Evolutionary conservation across 2,113 vertebrate species (phyloP).

Genomic region (Coreoperca whiteheadi): DNA sequence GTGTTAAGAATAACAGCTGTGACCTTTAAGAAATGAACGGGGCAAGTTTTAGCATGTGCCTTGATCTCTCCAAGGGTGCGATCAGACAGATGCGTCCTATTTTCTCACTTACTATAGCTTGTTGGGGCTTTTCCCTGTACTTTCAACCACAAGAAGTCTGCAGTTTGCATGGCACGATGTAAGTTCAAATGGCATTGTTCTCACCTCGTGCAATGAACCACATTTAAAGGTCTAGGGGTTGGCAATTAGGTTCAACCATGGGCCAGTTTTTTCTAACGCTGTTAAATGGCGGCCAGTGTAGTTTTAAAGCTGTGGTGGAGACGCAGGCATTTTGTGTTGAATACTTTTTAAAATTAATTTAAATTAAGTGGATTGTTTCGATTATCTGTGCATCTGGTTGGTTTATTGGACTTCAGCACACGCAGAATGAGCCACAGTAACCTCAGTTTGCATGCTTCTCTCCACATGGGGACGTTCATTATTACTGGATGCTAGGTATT

Average conservation of each 20-base stretch:
- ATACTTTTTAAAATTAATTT: neutral
- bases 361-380: neutral
- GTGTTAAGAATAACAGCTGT: conserved; percentile 3
- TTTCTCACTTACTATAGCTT: no score
- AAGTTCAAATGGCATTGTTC: neutral
- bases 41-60: conserved; percentile 17
- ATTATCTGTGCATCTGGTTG: neutral
- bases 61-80: neutral
- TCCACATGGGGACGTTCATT: neutral
- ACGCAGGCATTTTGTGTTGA: neutral
- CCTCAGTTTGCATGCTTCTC: neutral
- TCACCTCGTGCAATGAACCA: neutral
- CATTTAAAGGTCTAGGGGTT: neutral
- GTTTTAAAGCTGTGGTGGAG: neutral
- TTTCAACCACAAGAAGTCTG: neutral
- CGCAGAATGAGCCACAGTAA: neutral
- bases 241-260: neutral
- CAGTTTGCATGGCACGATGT: neutral
- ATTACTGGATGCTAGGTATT: neutral
- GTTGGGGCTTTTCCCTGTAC: no score
- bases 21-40: conserved; percentile 12
- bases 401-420: neutral
- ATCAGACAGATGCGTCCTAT: neutral
- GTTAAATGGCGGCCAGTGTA: neutral
- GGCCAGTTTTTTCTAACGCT: neutral